These are phyloP conservation scores for Tachysurus vachellii DNA, from an alignment of 2,113 vertebrate species.

Conservation along the genomic window DNA sequence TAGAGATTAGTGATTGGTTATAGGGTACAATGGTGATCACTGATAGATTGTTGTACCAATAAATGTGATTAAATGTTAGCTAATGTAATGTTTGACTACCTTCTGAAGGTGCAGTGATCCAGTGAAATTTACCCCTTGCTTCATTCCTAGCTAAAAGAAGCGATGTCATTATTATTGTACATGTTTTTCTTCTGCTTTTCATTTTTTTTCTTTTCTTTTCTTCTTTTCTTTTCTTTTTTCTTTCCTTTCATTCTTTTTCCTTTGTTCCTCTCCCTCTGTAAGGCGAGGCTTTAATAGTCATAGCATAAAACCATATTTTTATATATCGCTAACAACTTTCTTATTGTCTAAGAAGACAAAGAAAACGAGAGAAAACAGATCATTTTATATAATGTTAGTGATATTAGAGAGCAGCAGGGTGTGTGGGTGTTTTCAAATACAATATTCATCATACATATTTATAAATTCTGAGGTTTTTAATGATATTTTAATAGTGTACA, in stretches of 20 bases:
- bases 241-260: not conserved
- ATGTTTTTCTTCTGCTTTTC: not conserved
- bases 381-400: not conserved
- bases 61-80: not conserved
- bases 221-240: not conserved
- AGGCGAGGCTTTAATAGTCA: not conserved
- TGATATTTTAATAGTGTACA: not conserved
- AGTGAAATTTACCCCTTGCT: not conserved
- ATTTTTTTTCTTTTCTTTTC: too few species aligned
- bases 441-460: constrained; percentile 4
- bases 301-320: not conserved
- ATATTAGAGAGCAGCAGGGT: not conserved
- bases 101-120: not conserved
- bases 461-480: not conserved
- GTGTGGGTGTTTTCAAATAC: not conserved
- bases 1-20: not conserved
- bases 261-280: not conserved
- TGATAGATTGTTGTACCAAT: not conserved
- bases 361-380: not conserved
- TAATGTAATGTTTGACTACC: not conserved
- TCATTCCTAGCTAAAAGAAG: not conserved
- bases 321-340: not conserved
- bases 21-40: not conserved
- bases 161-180: not conserved
- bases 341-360: not conserved